A percentile compares a stretch with the other conserved stretches of the same genome.
Evolutionary conservation across 2,797 vertebrate genomes (phyloP).

Genomic region (Pempheris klunzingeri): DNA sequence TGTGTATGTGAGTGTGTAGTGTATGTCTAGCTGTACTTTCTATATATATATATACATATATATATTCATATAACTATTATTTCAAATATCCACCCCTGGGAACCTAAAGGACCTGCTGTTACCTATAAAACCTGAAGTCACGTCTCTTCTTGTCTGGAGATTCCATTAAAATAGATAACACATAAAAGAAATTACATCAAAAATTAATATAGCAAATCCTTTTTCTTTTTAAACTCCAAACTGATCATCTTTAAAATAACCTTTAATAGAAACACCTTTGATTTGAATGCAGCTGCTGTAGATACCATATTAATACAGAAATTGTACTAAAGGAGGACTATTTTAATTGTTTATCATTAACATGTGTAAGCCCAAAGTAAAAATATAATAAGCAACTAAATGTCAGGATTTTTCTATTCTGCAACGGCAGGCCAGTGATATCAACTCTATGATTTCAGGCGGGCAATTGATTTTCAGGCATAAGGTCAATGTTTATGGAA

Average conservation of each 20-base stretch:
- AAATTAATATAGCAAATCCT: constrained; percentile 42
- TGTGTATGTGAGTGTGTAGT: constrained; percentile 10
- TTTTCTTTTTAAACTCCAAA: constrained; percentile 22
- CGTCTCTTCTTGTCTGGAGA: constrained; percentile 4
- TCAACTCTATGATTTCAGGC: constrained; percentile 51
- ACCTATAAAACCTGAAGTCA: constrained; percentile 21
- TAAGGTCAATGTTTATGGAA: constrained; percentile 80
- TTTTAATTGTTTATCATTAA: constrained; percentile 19
- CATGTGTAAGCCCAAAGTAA: not conserved
- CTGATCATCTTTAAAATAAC: constrained; percentile 28
- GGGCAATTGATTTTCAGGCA: constrained; percentile 73
- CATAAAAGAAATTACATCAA: constrained; percentile 44
- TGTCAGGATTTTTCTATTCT: constrained; percentile 9
- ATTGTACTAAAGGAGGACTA: not conserved
- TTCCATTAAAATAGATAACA: constrained; percentile 22
- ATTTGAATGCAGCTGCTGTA: constrained; percentile 8
- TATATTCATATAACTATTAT: not conserved
- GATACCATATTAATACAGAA: not conserved
- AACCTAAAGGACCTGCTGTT: constrained; percentile 6
- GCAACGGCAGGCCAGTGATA: constrained; percentile 35
- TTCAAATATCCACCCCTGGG: constrained; percentile 1
- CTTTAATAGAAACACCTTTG: constrained; percentile 10
- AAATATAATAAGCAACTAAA: not conserved
- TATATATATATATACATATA: not conserved
- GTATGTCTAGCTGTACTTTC: constrained; percentile 13